A percentile compares a stretch with the other conserved stretches of the same genome.
These are phyloP conservation scores for Hypsibius dujardini DNA, from an alignment of 1,140 invertebrate species.

Conservation along the genomic window DNA sequence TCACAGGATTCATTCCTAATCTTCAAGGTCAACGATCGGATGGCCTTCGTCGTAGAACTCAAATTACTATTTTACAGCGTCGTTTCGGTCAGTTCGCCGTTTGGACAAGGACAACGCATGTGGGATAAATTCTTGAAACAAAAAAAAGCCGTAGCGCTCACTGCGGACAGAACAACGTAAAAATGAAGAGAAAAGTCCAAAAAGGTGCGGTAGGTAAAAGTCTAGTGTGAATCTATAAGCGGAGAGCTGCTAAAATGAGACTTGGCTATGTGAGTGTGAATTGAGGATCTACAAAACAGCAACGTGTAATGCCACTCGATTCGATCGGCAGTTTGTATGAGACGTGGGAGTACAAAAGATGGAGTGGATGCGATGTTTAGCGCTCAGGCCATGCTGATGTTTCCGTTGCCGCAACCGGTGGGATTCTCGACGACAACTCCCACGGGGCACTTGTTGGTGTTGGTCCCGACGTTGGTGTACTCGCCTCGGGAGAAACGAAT, in stretches of 20 bases:
- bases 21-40: too few species aligned
- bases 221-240: too few species aligned
- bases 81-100: too few species aligned
- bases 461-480: neutral
- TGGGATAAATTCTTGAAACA: too few species aligned
- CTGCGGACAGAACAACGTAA: too few species aligned
- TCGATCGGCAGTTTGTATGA: neutral
- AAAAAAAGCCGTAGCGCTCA: too few species aligned
- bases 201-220: too few species aligned
- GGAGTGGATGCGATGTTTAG: neutral
- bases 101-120: too few species aligned
- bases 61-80: too few species aligned
- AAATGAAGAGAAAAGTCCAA: too few species aligned
- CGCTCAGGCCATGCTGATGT: neutral
- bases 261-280: neutral
- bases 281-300: neutral
- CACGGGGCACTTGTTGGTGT: neutral
- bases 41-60: too few species aligned
- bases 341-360: neutral
- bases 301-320: neutral
- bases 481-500: neutral
- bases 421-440: neutral
- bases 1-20: too few species aligned
- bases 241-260: neutral
- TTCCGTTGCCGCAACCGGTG: neutral